These are phyloP conservation scores for Ischnus inquisitorius DNA, from an alignment of 2,888 invertebrate species.

Conservation along the genomic window DNA sequence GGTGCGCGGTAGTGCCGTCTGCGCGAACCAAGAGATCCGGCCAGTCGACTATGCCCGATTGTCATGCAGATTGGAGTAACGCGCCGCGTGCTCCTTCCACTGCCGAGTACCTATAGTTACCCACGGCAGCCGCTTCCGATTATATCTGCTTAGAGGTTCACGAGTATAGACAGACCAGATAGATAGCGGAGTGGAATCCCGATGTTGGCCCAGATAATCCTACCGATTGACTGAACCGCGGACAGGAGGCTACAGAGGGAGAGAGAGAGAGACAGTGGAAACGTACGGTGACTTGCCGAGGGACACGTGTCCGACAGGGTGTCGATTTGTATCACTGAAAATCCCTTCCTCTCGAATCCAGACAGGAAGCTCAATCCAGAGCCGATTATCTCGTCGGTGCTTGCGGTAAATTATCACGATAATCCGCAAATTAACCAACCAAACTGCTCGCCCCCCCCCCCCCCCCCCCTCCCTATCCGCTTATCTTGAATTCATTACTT, in stretches of 20 bases:
- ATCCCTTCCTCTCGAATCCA: conserved; percentile 22
- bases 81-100: conserved; percentile 41
- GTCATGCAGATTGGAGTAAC: conserved; percentile 79
- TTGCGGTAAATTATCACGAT: not conserved
- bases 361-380: not conserved
- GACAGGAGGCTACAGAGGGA: not conserved
- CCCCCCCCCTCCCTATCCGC: too few species aligned
- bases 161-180: conserved; percentile 35
- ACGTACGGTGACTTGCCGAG: conserved; percentile 1
- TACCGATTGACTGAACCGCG: conserved; percentile 5
- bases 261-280: not conserved
- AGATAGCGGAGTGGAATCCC: conserved; percentile 30
- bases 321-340: conserved; percentile 46
- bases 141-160: conserved; percentile 50
- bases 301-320: conserved; percentile 51
- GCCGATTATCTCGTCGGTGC: conserved; percentile 18
- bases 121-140: conserved; percentile 46
- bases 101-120: conserved; percentile 61
- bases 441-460: not conserved
- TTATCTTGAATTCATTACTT: too few species aligned
- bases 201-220: conserved; percentile 34
- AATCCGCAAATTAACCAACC: not conserved
- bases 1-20: conserved; percentile 34
- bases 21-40: conserved; percentile 39
- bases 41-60: conserved; percentile 71